phyloP scores from a whole-genome alignment of 2,888 invertebrate species.

The Tinea pellionella region DNA sequence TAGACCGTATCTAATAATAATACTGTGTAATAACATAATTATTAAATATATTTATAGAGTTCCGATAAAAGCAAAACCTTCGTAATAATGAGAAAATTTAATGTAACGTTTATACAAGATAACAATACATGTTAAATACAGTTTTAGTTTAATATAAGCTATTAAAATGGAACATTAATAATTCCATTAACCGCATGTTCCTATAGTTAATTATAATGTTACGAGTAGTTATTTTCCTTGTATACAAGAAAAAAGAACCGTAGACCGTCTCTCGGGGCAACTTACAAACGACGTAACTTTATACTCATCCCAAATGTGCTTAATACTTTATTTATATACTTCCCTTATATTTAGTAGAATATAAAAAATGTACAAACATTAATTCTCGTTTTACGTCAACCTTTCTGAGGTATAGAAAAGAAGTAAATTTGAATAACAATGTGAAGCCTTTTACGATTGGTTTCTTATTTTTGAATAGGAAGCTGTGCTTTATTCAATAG shows the following conservation, averaged over 20 bases:
- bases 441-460: not conserved
- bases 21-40: too few relatives aligned
- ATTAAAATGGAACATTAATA: not conserved
- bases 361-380: not conserved
- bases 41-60: too few relatives aligned
- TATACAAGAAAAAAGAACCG: not conserved
- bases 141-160: not conserved
- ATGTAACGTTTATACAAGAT: too few relatives aligned
- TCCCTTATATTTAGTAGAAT: not conserved
- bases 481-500: not conserved
- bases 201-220: not conserved
- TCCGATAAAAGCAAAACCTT: too few relatives aligned
- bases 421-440: slow-evolving; percentile 1
- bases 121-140: too few relatives aligned
- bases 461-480: not conserved
- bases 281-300: not conserved
- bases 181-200: not conserved
- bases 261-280: not conserved
- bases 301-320: not conserved
- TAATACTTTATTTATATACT: slow-evolving; percentile 1
- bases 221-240: not conserved
- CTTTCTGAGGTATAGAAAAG: not conserved
- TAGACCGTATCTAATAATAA: too few relatives aligned
- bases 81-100: too few relatives aligned
- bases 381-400: not conserved